Conservation (phyloP, 2,888 invertebrate species). For the Melinaea menophilus region DNA sequence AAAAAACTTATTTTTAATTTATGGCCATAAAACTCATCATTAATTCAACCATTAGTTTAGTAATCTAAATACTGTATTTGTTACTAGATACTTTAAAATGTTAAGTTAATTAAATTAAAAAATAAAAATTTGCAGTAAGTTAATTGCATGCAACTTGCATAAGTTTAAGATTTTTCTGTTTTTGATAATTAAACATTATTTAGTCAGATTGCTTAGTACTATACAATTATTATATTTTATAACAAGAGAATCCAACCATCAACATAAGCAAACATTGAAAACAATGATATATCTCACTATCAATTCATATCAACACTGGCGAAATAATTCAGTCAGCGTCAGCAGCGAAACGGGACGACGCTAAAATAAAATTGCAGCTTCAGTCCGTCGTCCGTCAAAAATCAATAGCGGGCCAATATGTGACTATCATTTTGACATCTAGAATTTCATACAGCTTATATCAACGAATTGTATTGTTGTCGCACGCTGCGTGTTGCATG, state of each 20-base stretch:
- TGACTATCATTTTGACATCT: conserved; percentile 71
- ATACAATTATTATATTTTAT: too few relatives aligned
- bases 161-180: too few relatives aligned
- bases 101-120: too few relatives aligned
- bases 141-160: too few relatives aligned
- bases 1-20: too few relatives aligned
- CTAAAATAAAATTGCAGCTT: conserved; percentile 46
- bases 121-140: too few relatives aligned
- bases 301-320: conserved; percentile 27
- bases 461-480: conserved; percentile 38
- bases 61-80: too few relatives aligned
- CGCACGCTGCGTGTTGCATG: conserved; percentile 50
- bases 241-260: not conserved
- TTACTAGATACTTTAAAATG: too few relatives aligned
- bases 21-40: too few relatives aligned
- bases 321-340: conserved; percentile 32
- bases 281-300: not conserved
- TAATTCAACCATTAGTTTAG: too few relatives aligned
- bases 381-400: conserved; percentile 53
- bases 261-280: not conserved
- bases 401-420: conserved; percentile 68
- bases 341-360: conserved; percentile 31
- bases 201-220: too few relatives aligned
- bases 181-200: too few relatives aligned
- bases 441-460: conserved; percentile 56